These are phyloP conservation scores for Perccottus glenii DNA, from an alignment of 2,113 vertebrate species.

Conservation along the genomic window DNA sequence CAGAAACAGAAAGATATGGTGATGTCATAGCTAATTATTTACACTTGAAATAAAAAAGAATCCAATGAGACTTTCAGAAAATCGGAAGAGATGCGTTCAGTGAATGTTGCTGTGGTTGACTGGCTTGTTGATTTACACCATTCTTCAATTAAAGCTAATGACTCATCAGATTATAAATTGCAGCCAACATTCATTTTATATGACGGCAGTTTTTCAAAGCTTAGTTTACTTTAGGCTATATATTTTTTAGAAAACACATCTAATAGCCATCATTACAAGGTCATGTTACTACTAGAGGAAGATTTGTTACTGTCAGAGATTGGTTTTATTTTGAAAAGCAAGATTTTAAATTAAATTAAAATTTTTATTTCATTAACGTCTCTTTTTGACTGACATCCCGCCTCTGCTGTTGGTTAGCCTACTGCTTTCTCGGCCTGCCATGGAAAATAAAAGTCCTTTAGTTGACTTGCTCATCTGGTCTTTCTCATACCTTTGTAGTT, in stretches of 20 bases:
- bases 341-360: no score
- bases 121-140: not conserved
- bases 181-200: no score
- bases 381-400: not conserved
- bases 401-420: not conserved
- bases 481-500: not conserved
- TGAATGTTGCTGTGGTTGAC: slow-evolving; percentile 15
- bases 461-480: slow-evolving; percentile 21
- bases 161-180: no score
- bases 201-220: no score
- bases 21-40: slow-evolving; percentile 34
- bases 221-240: no score
- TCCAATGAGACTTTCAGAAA: slow-evolving; percentile 20
- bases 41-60: slow-evolving; percentile 32
- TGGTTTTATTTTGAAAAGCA: no score
- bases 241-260: no score
- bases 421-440: slow-evolving; percentile 25
- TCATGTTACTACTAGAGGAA: no score
- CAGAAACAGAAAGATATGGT: slow-evolving; percentile 33
- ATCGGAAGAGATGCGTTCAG: not conserved
- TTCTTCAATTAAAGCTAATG: no score
- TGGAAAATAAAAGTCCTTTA: slow-evolving; percentile 30
- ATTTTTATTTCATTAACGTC: no score
- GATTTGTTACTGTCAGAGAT: no score
- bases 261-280: no score